Conservation (phyloP, 1,140 invertebrate genomes). For the Chrysomallon squamiferum region DNA sequence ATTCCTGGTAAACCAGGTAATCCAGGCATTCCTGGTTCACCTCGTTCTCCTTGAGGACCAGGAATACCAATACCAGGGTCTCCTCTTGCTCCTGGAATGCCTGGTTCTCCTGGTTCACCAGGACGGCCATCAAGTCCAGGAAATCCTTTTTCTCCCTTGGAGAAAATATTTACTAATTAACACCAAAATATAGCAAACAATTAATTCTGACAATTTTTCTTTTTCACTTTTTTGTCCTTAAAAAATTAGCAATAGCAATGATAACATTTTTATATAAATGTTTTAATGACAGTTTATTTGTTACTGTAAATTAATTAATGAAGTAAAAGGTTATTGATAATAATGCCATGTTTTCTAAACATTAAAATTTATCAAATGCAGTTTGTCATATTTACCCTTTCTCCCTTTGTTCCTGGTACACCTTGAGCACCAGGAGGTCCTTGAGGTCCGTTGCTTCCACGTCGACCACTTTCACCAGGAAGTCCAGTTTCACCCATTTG, state of each 20-base stretch:
- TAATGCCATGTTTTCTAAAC: too few relatives aligned
- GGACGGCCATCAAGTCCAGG: slow-evolving; percentile 26
- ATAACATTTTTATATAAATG: too few relatives aligned
- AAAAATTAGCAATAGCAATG: background rate
- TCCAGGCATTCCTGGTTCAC: slow-evolving; percentile 41
- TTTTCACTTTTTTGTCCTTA: background rate
- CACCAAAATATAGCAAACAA: background rate
- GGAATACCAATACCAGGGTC: slow-evolving; percentile 33
- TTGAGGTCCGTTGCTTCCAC: slow-evolving; percentile 30
- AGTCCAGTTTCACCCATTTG: slow-evolving; percentile 40
- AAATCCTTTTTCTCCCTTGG: slow-evolving; percentile 29
- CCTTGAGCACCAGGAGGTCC: slow-evolving; percentile 67
- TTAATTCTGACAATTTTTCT: background rate
- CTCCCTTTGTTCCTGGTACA: slow-evolving; percentile 35
- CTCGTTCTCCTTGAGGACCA: slow-evolving; percentile 37
- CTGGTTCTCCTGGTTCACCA: slow-evolving; percentile 25
- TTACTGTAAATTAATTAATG: too few relatives aligned
- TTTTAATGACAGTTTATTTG: too few relatives aligned
- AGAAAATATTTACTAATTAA: background rate
- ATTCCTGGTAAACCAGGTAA: slow-evolving; percentile 25
- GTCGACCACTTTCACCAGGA: slow-evolving; percentile 71
- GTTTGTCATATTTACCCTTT: slow-evolving; percentile 21
- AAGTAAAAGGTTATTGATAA: too few relatives aligned
- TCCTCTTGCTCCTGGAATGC: slow-evolving; percentile 34
- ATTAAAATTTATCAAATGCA: too few relatives aligned